These are phyloP conservation scores for Netelia melanura DNA, from an alignment of 2,888 invertebrate genomes.

Conservation along the genomic window DNA sequence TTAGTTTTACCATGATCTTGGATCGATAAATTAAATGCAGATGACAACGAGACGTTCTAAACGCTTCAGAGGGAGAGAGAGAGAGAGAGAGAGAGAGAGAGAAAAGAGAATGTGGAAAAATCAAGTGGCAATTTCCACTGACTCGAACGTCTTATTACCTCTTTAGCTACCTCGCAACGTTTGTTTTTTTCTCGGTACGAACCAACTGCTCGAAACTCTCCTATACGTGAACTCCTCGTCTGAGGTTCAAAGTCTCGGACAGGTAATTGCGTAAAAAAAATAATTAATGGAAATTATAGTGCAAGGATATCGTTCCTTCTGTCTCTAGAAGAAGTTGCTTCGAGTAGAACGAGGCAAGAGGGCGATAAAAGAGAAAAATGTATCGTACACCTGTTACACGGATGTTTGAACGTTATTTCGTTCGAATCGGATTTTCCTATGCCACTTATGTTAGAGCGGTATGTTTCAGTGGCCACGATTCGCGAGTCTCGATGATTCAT, in stretches of 20 bases:
- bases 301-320: neutral
- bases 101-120: conserved; percentile 1
- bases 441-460: neutral
- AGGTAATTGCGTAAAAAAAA: neutral
- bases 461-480: conserved; percentile 5
- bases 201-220: conserved; percentile 14
- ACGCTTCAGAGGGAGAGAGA: neutral
- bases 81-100: conserved; percentile 4
- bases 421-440: neutral
- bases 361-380: neutral
- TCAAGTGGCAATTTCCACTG: conserved; percentile 33
- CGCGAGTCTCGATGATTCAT: conserved; percentile 65
- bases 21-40: neutral
- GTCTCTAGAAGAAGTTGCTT: neutral
- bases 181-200: neutral
- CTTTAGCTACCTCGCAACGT: neutral
- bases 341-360: neutral
- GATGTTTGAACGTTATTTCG: neutral
- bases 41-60: neutral
- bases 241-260: conserved; percentile 24
- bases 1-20: neutral
- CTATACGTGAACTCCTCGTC: neutral
- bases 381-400: neutral
- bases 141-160: neutral
- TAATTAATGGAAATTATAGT: neutral